Conservation (phyloP, 2,888 invertebrate species). For the Sisyra terminalis region DNA sequence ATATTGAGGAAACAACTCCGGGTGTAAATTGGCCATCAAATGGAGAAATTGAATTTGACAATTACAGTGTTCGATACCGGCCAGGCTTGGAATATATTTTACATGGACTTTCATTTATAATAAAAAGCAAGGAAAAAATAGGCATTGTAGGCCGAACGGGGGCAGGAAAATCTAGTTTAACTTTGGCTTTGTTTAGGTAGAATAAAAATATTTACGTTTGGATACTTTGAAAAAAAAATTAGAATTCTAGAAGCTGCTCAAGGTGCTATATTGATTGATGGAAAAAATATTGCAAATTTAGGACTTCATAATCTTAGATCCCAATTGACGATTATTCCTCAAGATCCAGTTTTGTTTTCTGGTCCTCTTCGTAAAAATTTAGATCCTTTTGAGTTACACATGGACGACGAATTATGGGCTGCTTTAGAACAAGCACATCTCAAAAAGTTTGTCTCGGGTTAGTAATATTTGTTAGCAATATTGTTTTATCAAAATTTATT, state of each 20-base stretch:
- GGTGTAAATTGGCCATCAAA: constrained; percentile 52
- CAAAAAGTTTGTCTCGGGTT: constrained; percentile 44
- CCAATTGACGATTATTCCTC: constrained; percentile 71
- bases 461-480: too few species aligned
- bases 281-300: constrained; percentile 59
- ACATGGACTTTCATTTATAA: constrained; percentile 57
- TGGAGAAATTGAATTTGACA: constrained; percentile 64
- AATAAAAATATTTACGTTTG: too few species aligned
- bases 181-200: constrained; percentile 53
- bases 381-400: constrained; percentile 69
- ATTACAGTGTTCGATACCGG: constrained; percentile 75
- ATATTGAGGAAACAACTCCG: too few species aligned
- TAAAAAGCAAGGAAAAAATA: constrained; percentile 74
- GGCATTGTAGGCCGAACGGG: constrained; percentile 84
- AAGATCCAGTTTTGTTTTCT: constrained; percentile 91
- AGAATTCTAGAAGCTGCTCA: constrained; percentile 74
- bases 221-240: too few species aligned
- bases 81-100: constrained; percentile 75
- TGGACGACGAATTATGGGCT: constrained; percentile 75
- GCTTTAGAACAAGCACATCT: constrained; percentile 82
- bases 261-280: constrained; percentile 73
- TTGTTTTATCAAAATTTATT: too few species aligned
- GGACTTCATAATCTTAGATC: constrained; percentile 76
- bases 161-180: constrained; percentile 83
- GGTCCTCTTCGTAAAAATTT: constrained; percentile 81